A percentile compares a stretch with the other conserved stretches of the same genome.
phyloP scores from a whole-genome alignment of 2,888 invertebrate genomes.

The Mythimna lalbum region DNA sequence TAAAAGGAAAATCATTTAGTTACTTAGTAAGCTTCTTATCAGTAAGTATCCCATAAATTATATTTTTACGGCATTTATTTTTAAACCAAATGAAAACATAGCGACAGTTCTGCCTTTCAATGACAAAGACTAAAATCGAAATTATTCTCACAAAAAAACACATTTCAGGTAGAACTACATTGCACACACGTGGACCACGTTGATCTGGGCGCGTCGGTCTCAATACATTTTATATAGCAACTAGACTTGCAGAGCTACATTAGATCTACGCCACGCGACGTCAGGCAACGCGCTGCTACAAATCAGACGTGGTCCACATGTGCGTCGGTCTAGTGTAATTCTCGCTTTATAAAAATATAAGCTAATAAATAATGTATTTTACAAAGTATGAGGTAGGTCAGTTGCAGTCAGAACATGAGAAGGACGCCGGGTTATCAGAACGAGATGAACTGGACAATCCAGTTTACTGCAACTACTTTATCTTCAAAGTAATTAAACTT shows the following conservation, averaged over 20 bases:
- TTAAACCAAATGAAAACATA: not conserved
- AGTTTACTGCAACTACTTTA: slow-evolving; percentile 40
- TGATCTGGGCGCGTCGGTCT: no score
- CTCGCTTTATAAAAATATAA: not conserved
- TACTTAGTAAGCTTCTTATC: not conserved
- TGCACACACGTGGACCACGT: no score
- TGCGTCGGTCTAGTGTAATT: no score
- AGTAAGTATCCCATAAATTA: not conserved
- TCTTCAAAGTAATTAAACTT: slow-evolving; percentile 3
- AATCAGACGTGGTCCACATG: no score
- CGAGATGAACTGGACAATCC: slow-evolving; percentile 27
- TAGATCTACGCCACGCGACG: no score
- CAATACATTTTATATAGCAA: no score
- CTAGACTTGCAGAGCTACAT: no score
- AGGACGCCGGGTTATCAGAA: slow-evolving; percentile 55
- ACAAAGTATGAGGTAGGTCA: slow-evolving; percentile 38
- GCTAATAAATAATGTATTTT: slow-evolving; percentile 28
- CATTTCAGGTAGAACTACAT: no score
- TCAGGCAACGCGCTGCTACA: no score
- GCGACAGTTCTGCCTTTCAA: not conserved
- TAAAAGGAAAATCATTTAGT: not conserved
- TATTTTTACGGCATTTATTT: not conserved
- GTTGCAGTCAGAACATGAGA: slow-evolving; percentile 35
- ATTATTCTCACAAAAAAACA: slow-evolving; percentile 18
- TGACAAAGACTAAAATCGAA: not conserved